These are phyloP conservation scores for Hipposideros larvatus DNA, from an alignment of 2,797 vertebrate genomes.

Conservation along the genomic window DNA sequence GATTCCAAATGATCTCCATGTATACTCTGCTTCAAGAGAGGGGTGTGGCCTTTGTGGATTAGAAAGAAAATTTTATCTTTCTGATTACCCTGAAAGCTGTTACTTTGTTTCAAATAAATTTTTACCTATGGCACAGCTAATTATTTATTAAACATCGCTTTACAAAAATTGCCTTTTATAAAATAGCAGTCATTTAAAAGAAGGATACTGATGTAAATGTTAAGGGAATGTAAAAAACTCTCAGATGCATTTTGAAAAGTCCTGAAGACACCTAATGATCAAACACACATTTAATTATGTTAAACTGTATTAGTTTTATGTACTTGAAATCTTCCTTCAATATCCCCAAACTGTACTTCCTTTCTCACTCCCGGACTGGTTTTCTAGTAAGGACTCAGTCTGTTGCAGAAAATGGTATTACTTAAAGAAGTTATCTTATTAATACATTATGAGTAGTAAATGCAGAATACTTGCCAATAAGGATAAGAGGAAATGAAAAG, in stretches of 20 bases:
- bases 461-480: neutral
- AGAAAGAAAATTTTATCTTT: neutral
- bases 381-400: neutral
- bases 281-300: neutral
- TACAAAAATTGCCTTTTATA: neutral
- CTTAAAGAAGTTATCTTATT: neutral
- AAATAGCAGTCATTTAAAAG: conserved; percentile 4
- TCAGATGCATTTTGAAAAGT: neutral
- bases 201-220: neutral
- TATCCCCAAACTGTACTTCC: neutral
- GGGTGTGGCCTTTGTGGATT: neutral
- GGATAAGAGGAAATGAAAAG: neutral
- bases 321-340: neutral
- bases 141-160: neutral
- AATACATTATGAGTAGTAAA: neutral
- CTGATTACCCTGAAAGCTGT: neutral
- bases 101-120: neutral
- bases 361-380: neutral
- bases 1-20: neutral
- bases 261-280: neutral
- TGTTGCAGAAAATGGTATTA: neutral
- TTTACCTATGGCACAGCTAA: neutral
- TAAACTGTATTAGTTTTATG: neutral
- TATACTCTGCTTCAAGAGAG: neutral
- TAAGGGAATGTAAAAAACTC: neutral